Evolutionary conservation across 2,888 invertebrate genomes (phyloP), one percentile per base, ranked within the genome.

Genomic region (Xanthia togata): DNA sequence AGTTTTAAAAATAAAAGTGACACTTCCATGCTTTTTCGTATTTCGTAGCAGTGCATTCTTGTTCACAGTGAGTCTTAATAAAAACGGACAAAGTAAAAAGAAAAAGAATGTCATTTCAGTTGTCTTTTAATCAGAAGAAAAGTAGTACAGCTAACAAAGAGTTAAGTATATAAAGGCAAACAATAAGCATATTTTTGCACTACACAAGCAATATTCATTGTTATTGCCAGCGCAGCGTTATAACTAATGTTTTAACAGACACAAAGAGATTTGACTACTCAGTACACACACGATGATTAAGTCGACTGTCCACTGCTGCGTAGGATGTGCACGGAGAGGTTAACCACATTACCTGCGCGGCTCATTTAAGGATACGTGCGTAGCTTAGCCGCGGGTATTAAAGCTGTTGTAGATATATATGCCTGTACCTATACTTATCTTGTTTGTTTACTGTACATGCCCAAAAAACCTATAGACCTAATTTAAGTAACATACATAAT

Each of bases 401-500:
- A 62, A 12, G n/a, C 14, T 38, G 4, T 38, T 38, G 23, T 38
- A 4, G n/a, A 14, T 38, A 8, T 38, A 8, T 14, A 63, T 14
- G 38, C 8, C n/a, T 62, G 8, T 44, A 11, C 44, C 44, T 38
- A 8, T 4, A 23, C 0, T 38, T 17, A 38, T 14, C 8, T 14
- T 63, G 12, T n/a, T 38, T n/a, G 6, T 14, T 14, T 8, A 50
- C 1, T 8, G 14, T 50, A 41, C 4, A n/a, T 31, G 4, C 8
- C 17, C 4, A 17, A 26, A 23, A n/a, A 14, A 26, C 6, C 38
- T 41, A 31, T 79, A 31, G 47, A 41, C n/a, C n/a, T n/a, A n/a
- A 20, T 44, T 72, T 76, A 81, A 63, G 11, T 44, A 60, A 44
- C 55, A 76, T 1, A 63, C 20, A n/a, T 50, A 1, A 76, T 31